Evolutionary conservation across 2,888 invertebrate genomes (phyloP).

Genomic region (Brachyptera risi): DNA sequence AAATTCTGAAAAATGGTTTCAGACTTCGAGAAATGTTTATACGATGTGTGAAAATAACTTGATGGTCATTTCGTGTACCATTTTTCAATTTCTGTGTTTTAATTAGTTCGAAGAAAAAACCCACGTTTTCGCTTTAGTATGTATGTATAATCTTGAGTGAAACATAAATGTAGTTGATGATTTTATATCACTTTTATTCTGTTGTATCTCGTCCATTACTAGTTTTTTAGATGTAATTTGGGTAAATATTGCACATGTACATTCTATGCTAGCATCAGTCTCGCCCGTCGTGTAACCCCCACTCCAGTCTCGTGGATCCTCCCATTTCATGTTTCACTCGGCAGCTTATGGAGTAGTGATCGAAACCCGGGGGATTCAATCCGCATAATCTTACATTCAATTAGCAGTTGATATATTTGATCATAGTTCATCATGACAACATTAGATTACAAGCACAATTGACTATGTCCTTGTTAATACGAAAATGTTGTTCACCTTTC

Average conservation of each 20-base stretch:
- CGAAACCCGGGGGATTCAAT: no score
- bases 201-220: background rate
- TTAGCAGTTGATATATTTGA: slow-evolving; percentile 1
- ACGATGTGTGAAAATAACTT: no score
- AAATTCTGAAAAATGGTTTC: no score
- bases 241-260: background rate
- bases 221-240: background rate
- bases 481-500: slow-evolving; percentile 7
- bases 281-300: no score
- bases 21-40: no score
- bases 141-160: no score
- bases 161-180: no score
- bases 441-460: background rate
- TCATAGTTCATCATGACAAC: background rate
- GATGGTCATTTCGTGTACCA: no score
- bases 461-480: background rate
- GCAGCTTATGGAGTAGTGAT: background rate
- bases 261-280: background rate
- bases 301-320: background rate
- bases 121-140: no score
- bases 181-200: no score
- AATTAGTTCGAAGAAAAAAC: no score
- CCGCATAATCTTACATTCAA: slow-evolving; percentile 1
- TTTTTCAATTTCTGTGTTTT: no score
- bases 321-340: background rate